These are phyloP conservation scores for Apteryx mantelli DNA, from an alignment of 2,113 vertebrate genomes.

Conservation along the genomic window DNA sequence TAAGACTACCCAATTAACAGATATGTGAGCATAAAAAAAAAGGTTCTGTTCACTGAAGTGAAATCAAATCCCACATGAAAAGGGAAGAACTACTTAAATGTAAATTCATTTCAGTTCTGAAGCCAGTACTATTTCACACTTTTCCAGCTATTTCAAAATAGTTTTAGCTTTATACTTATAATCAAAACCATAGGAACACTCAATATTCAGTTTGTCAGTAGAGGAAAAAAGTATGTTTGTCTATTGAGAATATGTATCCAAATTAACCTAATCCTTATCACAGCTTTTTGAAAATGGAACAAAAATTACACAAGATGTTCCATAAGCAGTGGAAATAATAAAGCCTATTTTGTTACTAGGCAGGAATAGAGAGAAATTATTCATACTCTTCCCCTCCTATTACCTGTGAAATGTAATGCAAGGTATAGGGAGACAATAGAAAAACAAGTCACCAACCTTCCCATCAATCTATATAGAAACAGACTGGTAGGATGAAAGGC, in stretches of 20 bases:
- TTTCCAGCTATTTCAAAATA: background rate
- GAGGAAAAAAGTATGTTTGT: background rate
- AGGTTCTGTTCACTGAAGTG: background rate
- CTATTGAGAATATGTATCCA: background rate
- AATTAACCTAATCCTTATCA: background rate
- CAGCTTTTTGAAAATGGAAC: background rate
- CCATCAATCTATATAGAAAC: rapidly evolving
- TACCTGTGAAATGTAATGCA: background rate
- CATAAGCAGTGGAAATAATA: background rate
- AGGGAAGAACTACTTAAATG: background rate
- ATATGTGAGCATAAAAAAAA: background rate
- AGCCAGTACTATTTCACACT: background rate
- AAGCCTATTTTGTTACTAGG: background rate
- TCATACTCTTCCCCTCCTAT: rapidly evolving
- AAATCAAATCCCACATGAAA: background rate
- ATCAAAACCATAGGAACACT: background rate
- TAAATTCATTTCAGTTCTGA: background rate
- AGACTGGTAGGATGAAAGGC: rapidly evolving
- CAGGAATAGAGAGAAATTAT: background rate
- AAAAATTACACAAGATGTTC: background rate
- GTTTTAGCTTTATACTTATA: background rate
- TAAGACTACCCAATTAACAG: background rate
- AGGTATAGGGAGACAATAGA: background rate
- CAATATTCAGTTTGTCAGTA: background rate
- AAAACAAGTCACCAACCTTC: background rate